Conservation (phyloP, 2,888 invertebrate species). For the Thumatha senex region DNA sequence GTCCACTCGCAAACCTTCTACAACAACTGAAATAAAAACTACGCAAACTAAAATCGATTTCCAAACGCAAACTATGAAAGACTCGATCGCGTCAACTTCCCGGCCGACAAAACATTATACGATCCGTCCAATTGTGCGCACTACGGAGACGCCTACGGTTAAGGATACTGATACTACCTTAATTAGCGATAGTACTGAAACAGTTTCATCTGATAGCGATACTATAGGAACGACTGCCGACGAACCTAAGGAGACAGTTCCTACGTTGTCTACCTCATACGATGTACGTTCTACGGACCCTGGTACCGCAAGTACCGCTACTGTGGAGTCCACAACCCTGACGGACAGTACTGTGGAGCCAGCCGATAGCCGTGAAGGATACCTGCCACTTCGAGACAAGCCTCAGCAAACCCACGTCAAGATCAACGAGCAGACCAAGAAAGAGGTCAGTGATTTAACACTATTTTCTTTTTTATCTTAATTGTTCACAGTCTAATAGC, state of each 20-base stretch:
- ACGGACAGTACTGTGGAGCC: constrained; percentile 69
- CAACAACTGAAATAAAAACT: constrained; percentile 61
- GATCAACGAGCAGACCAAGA: constrained; percentile 81
- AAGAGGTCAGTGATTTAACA: constrained; percentile 80
- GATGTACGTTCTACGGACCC: constrained; percentile 65
- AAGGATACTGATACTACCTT: constrained; percentile 76
- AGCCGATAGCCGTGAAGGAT: constrained; percentile 77
- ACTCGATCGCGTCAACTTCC: constrained; percentile 59
- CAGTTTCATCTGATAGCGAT: constrained; percentile 64
- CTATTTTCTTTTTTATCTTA: constrained; percentile 56
- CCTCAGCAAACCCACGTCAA: constrained; percentile 77
- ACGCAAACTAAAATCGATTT: constrained; percentile 63
- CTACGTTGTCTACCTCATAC: constrained; percentile 62
- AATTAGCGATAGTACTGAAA: constrained; percentile 79
- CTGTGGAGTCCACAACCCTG: constrained; percentile 61
- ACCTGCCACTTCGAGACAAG: constrained; percentile 76
- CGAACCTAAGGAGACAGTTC: constrained; percentile 56
- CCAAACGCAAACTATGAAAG: constrained; percentile 53
- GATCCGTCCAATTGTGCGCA: constrained; percentile 73
- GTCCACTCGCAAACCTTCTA: constrained; percentile 63
- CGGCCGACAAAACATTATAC: constrained; percentile 79
- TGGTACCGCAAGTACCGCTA: constrained; percentile 62
- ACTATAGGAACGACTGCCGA: constrained; percentile 64
- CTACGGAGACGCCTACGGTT: constrained; percentile 65
- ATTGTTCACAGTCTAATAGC: constrained; percentile 74